Evolutionary conservation across 2,888 invertebrate genomes (phyloP).

Genomic region (Willowsia nigromaculata): DNA sequence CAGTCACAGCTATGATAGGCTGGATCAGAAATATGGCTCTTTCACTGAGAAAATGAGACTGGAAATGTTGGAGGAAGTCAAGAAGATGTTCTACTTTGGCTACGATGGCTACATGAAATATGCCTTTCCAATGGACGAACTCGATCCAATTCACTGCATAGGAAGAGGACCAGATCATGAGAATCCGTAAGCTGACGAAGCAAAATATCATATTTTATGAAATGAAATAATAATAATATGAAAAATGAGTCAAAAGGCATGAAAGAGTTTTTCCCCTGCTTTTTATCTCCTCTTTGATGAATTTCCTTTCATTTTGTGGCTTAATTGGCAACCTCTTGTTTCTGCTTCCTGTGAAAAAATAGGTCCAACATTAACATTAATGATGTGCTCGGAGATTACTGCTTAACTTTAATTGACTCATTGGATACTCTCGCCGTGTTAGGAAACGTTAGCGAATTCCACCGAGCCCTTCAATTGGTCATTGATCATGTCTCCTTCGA

Average conservation of each 20-base stretch:
- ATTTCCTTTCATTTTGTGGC: background rate
- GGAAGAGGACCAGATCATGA: slow-evolving; percentile 84
- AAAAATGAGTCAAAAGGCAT: background rate
- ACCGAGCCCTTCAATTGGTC: slow-evolving; percentile 83
- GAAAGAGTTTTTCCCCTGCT: too few species aligned
- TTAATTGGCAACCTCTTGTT: background rate
- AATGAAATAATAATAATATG: background rate
- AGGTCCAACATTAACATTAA: slow-evolving; percentile 86
- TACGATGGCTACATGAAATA: slow-evolving; percentile 85
- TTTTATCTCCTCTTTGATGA: too few species aligned
- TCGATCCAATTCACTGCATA: slow-evolving; percentile 84
- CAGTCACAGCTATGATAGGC: slow-evolving; percentile 79
- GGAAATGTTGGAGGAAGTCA: slow-evolving; percentile 81
- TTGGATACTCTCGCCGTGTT: slow-evolving; percentile 84
- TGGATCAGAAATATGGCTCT: slow-evolving; percentile 80
- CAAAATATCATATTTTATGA: too few species aligned
- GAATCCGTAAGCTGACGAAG: slow-evolving; percentile 82
- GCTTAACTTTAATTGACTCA: slow-evolving; percentile 84
- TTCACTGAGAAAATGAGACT: slow-evolving; percentile 80
- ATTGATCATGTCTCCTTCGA: slow-evolving; percentile 84
- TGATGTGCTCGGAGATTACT: slow-evolving; percentile 85
- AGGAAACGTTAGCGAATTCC: slow-evolving; percentile 84
- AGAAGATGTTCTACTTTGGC: slow-evolving; percentile 83
- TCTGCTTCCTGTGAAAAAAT: slow-evolving; percentile 33
- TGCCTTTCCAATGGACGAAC: slow-evolving; percentile 85